These are phyloP conservation scores for Pentalonia nigronervosa DNA, from an alignment of 1,140 invertebrate species.

Conservation along the genomic window DNA sequence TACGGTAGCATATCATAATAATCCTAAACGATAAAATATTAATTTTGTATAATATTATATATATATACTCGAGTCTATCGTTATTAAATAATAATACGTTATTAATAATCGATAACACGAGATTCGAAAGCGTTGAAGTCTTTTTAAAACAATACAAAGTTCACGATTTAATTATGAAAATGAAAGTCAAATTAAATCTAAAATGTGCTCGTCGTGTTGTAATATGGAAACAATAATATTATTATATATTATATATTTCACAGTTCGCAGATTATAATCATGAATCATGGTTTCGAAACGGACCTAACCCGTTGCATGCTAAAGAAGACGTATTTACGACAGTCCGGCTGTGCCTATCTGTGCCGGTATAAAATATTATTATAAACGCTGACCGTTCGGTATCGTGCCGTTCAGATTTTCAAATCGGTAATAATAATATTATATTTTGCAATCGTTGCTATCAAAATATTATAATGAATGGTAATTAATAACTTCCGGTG, in stretches of 20 bases:
- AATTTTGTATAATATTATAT: too few relatives aligned
- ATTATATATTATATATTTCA: neutral
- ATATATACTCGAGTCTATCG: neutral
- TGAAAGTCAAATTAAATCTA: neutral
- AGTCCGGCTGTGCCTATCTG: neutral
- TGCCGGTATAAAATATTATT: neutral
- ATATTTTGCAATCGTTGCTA: neutral
- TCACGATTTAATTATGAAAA: neutral
- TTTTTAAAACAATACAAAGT: neutral
- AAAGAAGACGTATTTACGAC: neutral
- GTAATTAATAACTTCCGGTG: constrained; percentile 21
- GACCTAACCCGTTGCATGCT: neutral
- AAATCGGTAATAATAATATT: neutral
- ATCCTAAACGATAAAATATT: neutral
- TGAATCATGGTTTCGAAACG: neutral
- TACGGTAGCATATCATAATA: neutral
- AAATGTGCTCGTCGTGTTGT: neutral
- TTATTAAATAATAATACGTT: neutral
- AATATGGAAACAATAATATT: neutral
- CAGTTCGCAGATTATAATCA: neutral
- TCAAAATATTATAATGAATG: constrained; percentile 6
- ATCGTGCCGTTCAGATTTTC: neutral
- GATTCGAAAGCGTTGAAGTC: constrained; percentile 4
- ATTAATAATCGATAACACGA: neutral
- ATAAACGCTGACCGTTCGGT: neutral